Evolutionary conservation across 2,113 vertebrate species (phyloP).

Genomic region (Passerina amoena): DNA sequence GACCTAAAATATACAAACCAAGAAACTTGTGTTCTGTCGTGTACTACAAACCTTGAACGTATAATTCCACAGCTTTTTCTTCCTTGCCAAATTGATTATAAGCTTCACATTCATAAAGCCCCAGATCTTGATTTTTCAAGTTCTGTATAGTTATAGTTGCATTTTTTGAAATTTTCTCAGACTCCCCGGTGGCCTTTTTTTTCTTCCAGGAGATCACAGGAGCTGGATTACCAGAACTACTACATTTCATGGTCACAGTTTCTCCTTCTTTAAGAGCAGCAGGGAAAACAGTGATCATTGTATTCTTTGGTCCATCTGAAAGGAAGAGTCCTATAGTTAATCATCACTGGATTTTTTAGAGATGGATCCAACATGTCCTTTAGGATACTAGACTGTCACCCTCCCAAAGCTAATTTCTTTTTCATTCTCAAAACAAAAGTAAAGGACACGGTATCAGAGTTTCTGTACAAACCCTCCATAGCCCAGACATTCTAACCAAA

Average conservation of each 20-base stretch:
- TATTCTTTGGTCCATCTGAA: conserved; percentile 70
- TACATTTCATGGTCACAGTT: conserved; percentile 68
- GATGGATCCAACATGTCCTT: not conserved
- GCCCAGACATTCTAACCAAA: not conserved
- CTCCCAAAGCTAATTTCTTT: not conserved
- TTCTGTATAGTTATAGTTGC: conserved; percentile 62
- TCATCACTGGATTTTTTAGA: not conserved
- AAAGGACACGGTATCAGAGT: not conserved
- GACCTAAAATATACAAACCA: not conserved
- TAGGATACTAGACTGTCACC: not conserved
- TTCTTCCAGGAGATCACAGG: conserved; percentile 71
- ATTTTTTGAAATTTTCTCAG: conserved; percentile 25
- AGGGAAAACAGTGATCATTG: conserved; percentile 47
- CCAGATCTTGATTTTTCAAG: conserved; percentile 62
- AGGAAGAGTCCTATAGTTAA: conserved; percentile 4
- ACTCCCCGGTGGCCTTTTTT: not conserved
- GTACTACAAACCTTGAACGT: conserved; percentile 67
- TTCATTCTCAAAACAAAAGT: not conserved
- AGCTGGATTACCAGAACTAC: conserved; percentile 65
- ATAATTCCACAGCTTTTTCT: conserved; percentile 53
- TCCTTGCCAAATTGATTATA: conserved; percentile 57
- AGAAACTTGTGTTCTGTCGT: not conserved
- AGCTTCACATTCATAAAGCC: conserved; percentile 73
- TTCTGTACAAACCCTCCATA: not conserved
- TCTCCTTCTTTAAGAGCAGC: conserved; percentile 64